These are phyloP conservation scores for Luscinia luscinia DNA, from an alignment of 2,797 vertebrate species.

Conservation along the genomic window DNA sequence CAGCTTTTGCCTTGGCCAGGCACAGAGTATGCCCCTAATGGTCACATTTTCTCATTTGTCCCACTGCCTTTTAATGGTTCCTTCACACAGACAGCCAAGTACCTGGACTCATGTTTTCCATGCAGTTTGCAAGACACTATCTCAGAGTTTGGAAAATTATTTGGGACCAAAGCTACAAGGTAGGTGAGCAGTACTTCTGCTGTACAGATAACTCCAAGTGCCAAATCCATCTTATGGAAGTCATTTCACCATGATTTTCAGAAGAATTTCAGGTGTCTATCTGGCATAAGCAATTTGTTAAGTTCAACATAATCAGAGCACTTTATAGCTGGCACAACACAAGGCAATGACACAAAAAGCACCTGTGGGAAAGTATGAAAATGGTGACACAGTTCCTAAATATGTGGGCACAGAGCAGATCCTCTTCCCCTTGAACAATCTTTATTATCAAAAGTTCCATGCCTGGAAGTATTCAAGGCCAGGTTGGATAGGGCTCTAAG, in stretches of 20 bases:
- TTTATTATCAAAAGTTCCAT: not conserved
- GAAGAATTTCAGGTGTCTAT: not conserved
- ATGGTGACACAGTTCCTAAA: not conserved
- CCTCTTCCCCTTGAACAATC: not conserved
- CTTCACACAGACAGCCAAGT: not conserved
- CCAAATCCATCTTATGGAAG: not conserved
- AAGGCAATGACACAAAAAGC: not conserved
- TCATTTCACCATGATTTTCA: not conserved
- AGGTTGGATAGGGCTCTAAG: not conserved
- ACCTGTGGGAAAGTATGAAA: not conserved
- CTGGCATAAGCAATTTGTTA: not conserved
- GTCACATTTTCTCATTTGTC: not conserved
- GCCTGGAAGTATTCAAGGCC: not conserved
- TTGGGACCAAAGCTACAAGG: not conserved
- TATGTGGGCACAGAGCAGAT: not conserved
- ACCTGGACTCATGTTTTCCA: not conserved
- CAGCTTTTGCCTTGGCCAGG: not conserved
- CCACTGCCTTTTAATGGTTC: not conserved
- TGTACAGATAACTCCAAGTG: not conserved
- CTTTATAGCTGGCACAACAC: not conserved
- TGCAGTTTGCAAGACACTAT: not conserved
- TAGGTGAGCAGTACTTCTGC: not conserved
- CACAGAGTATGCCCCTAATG: not conserved
- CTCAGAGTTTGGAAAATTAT: not conserved
- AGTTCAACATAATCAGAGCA: not conserved